Evolutionary conservation across 1,140 invertebrate genomes (phyloP), one percentile per base, ranked within the genome.

Genomic region (Rhopalosiphum padi): DNA sequence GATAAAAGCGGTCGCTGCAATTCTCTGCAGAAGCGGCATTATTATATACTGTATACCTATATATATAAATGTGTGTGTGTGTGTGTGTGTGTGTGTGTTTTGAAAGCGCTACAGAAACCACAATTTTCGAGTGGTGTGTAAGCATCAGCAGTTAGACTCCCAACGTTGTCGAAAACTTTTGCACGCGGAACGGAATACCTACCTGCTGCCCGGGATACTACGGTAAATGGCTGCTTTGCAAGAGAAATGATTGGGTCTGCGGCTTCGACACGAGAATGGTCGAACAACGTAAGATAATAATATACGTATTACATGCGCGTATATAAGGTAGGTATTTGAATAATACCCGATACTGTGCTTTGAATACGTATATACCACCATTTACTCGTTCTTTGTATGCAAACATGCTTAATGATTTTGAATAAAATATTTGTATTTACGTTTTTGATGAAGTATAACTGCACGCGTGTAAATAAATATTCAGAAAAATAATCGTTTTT

Each of bases 51-150:
- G 25, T 41, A 37, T 25, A 43, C 3, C 9, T 30, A 43, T 6
- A 43, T 86, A 30, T 46, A 4, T 46, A 46, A n/a, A n/a, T n/a
- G n/a, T 37, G 2, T 37, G 2, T 37, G 2, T 30, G 25, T 6
- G 30, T 86, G 15, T 46, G 1, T 46, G 30, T 41, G 3, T 86
- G 11, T 85, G 41, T 86, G 41, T n/a, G 25, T 77, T 86, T 86
- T 48, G 25, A 46, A 46, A 86, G 83, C 2, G 48, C 87, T 37
- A 41, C 8, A 35, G 88, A 89, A 55, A 55, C n/a, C 51, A 53
- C n/a, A 89, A 51, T 53, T 53, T 89, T 89, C 35, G 25, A 89
- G 88, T 89, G 51, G 35, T 37, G 35, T 37, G 48, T 51, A 89
- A 35, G n/a, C 85, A 46, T 22, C n/a, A 43, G 11, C 48, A 35